Conservation (phyloP, 2,113 vertebrate species). For the Buteo buteo region DNA sequence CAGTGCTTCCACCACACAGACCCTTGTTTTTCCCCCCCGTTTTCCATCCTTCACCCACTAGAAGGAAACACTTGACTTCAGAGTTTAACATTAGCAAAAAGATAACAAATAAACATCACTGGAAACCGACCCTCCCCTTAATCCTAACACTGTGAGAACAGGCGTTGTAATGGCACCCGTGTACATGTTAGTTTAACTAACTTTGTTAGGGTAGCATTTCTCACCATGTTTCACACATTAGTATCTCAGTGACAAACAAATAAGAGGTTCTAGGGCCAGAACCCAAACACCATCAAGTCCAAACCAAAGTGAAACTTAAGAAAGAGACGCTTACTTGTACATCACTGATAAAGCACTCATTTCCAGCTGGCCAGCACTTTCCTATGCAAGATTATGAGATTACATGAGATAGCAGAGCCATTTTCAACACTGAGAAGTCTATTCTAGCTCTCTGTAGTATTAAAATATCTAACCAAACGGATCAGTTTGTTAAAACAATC, state of each 20-base stretch:
- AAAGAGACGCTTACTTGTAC: conserved; percentile 80
- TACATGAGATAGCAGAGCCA: not conserved
- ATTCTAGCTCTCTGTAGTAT: not conserved
- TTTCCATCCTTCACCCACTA: not conserved
- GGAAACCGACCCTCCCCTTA: not conserved
- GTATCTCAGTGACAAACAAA: not conserved
- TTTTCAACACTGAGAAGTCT: not conserved
- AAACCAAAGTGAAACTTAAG: not conserved
- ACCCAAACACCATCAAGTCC: not conserved
- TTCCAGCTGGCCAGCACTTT: conserved; percentile 94
- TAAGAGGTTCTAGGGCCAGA: not conserved
- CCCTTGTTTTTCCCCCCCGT: not conserved
- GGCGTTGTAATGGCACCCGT: not conserved
- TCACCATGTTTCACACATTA: not conserved
- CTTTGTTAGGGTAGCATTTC: not conserved
- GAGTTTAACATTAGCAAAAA: not conserved
- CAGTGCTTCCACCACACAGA: not conserved
- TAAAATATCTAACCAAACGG: not conserved
- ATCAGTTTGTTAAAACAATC: not conserved
- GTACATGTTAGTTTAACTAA: rapidly evolving
- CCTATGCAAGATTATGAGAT: conserved; percentile 69
- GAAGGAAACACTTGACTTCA: not conserved
- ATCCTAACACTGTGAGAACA: not conserved
- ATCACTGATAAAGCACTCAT: conserved; percentile 90
- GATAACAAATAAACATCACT: not conserved